Percentiles rank a stretch among this genome's conserved stretches.
Conservation (phyloP, 1,140 invertebrate species). For the Bilobella aurantiaca region DNA sequence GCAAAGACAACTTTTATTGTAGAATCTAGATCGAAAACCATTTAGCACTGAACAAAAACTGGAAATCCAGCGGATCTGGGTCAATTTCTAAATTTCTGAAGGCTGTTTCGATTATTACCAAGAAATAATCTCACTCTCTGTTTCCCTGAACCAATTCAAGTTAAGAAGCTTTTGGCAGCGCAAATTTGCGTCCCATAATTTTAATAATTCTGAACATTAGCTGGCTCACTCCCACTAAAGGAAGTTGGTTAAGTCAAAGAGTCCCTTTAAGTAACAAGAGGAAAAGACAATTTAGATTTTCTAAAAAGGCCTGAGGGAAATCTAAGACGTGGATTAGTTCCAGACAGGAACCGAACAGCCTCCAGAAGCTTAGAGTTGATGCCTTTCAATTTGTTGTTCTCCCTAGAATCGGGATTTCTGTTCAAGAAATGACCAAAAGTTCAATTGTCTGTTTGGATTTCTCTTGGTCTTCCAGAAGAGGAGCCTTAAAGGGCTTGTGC, state of each 20-base stretch:
- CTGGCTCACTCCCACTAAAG: no score
- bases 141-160: constrained; percentile 14
- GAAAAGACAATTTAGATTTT: no score
- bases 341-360: not conserved
- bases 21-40: not conserved
- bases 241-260: not conserved
- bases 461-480: not conserved
- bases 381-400: not conserved
- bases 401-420: not conserved
- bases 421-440: no score
- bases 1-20: not conserved
- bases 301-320: not conserved
- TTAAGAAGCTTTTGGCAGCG: not conserved
- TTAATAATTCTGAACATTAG: not conserved
- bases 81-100: constrained; percentile 41
- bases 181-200: not conserved
- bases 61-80: not conserved
- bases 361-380: not conserved
- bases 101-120: constrained; percentile 60
- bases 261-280: not conserved
- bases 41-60: not conserved
- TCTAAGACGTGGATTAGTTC: not conserved
- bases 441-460: no score
- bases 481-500: not conserved
- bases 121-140: constrained; percentile 25